Conservation (phyloP, 1,140 invertebrate species). For the Penaeus japonicus region DNA sequence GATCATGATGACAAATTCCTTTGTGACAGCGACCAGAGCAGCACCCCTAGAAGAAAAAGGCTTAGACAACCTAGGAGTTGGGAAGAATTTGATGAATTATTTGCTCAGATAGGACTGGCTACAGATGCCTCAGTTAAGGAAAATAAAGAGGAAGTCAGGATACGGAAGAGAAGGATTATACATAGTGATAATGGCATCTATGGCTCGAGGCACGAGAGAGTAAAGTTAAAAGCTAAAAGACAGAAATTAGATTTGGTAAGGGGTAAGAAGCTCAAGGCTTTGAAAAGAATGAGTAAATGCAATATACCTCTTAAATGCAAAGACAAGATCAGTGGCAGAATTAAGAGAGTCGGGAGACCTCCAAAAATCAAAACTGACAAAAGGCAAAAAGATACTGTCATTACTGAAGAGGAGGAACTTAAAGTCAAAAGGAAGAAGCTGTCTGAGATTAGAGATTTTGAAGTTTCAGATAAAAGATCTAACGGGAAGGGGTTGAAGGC, state of each 20-base stretch:
- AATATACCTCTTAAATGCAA: not conserved
- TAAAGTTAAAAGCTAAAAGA: not conserved
- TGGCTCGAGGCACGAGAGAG: not conserved
- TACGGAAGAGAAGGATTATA: not conserved
- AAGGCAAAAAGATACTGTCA: no score
- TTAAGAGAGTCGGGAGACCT: no score
- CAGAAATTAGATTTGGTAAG: not conserved
- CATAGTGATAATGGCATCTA: slow-evolving; percentile 1
- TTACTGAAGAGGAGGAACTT: no score
- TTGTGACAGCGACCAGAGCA: not conserved
- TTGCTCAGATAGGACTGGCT: not conserved
- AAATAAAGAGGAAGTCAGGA: not conserved
- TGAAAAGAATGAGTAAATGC: not conserved
- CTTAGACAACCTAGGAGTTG: slow-evolving; percentile 32
- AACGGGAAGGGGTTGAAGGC: no score
- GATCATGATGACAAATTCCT: not conserved
- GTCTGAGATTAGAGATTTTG: no score
- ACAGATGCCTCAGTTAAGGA: not conserved
- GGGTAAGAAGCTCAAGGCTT: not conserved
- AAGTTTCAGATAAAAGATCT: no score
- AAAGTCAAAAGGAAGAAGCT: no score
- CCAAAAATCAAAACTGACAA: no score
- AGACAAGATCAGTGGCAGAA: not conserved
- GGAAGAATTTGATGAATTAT: slow-evolving; percentile 50
- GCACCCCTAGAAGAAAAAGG: not conserved